A percentile compares a stretch with the other conserved stretches of the same genome.
These are phyloP conservation scores for Parotia lawesii DNA, from an alignment of 2,113 vertebrate species.

Conservation along the genomic window DNA sequence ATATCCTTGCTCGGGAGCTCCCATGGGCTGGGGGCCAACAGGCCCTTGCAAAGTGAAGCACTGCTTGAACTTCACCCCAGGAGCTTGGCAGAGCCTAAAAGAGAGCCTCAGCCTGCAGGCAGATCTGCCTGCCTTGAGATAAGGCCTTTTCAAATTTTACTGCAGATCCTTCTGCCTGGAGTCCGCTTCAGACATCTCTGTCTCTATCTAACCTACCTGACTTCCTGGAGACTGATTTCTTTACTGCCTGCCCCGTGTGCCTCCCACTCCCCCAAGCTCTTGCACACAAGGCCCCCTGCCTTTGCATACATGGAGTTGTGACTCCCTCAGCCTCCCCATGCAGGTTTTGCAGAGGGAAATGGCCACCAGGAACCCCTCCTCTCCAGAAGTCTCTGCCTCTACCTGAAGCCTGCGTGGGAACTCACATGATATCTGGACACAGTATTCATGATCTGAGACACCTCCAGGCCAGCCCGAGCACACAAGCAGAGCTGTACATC, in stretches of 20 bases:
- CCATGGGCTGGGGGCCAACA: neutral
- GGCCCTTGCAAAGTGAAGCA: neutral
- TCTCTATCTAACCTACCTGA: neutral
- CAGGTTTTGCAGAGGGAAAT: neutral
- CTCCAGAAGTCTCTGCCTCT: neutral
- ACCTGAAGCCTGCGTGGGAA: neutral
- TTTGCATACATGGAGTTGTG: accelerated
- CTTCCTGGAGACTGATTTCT: neutral
- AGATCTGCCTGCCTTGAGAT: neutral
- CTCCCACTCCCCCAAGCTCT: neutral
- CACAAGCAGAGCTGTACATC: neutral
- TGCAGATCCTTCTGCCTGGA: neutral
- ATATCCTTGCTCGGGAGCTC: neutral
- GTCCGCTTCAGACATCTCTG: neutral
- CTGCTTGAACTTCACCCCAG: neutral
- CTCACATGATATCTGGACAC: accelerated
- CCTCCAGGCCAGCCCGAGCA: neutral
- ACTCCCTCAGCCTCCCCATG: neutral
- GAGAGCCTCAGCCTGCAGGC: neutral
- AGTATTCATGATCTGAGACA: neutral
- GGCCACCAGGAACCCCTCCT: neutral
- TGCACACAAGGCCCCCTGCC: too few species aligned
- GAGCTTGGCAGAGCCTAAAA: neutral
- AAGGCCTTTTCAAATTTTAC: neutral
- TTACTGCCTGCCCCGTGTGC: neutral